Percentiles rank a stretch among this genome's conserved stretches.
phyloP scores from a whole-genome alignment of 2,797 vertebrate species.

The Carduelis carduelis region DNA sequence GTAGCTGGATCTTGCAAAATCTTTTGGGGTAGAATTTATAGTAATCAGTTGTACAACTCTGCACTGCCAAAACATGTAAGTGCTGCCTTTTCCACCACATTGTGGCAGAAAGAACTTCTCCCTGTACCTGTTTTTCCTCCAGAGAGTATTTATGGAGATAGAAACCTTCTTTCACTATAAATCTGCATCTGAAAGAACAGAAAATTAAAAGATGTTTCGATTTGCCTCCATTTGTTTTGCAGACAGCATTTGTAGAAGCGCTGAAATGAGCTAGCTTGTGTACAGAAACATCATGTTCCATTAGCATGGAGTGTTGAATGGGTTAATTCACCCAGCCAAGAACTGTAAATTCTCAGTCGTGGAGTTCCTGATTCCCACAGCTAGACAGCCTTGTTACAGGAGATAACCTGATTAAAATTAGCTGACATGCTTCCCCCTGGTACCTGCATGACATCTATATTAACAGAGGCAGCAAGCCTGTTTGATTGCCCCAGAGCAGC shows the following conservation, averaged over 20 bases:
- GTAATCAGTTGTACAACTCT: background rate
- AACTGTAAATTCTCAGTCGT: background rate
- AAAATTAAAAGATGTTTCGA: background rate
- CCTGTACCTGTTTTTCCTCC: background rate
- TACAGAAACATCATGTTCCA: background rate
- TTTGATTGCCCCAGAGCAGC: background rate
- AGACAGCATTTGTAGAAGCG: background rate
- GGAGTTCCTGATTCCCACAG: background rate
- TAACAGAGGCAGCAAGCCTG: background rate
- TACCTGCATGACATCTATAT: accelerated
- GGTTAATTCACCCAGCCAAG: background rate
- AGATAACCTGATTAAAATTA: background rate
- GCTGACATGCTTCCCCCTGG: background rate
- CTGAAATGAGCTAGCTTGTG: background rate
- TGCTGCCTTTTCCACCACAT: background rate
- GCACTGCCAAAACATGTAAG: background rate
- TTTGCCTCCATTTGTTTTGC: background rate
- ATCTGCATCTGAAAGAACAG: background rate
- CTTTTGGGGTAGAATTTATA: background rate
- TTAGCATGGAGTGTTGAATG: background rate
- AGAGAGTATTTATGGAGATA: background rate
- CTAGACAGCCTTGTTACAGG: background rate
- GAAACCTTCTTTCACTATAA: background rate
- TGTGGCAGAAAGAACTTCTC: background rate
- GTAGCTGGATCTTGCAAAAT: background rate